Conservation (phyloP, 2,888 invertebrate species). For the Eupithecia centaureata region DNA sequence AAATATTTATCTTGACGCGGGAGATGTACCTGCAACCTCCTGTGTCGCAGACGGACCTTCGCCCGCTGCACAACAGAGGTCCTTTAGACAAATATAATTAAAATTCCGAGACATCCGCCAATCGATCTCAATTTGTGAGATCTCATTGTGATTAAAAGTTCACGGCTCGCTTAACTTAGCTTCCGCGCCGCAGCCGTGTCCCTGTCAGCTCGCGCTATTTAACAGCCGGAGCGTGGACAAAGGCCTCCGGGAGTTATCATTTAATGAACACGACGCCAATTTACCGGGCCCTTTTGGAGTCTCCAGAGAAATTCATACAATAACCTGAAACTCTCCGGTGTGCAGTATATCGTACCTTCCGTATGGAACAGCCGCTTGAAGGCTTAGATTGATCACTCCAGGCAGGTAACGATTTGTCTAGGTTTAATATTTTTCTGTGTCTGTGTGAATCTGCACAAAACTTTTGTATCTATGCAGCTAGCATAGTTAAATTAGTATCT, state of each 20-base stretch:
- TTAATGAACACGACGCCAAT: conserved; percentile 56
- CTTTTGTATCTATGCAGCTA: too few relatives aligned
- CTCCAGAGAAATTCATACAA: conserved; percentile 23
- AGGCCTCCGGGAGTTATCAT: conserved; percentile 48
- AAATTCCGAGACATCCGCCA: conserved; percentile 4
- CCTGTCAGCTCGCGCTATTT: conserved; percentile 47
- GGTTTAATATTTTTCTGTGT: not conserved
- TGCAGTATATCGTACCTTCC: not conserved
- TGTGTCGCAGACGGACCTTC: too few relatives aligned
- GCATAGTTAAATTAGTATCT: too few relatives aligned
- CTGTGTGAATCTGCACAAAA: too few relatives aligned
- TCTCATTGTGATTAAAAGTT: conserved; percentile 27
- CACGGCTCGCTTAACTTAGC: conserved; percentile 29
- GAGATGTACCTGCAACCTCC: too few relatives aligned
- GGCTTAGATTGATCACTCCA: not conserved
- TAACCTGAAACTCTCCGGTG: not conserved
- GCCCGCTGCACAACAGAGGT: too few relatives aligned
- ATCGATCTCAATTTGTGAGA: conserved; percentile 15
- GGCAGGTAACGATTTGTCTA: not conserved
- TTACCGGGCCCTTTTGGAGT: conserved; percentile 47
- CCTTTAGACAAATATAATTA: not conserved
- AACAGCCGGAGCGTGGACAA: conserved; percentile 41
- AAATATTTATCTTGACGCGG: too few relatives aligned
- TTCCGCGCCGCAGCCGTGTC: conserved; percentile 33
- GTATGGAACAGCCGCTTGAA: not conserved